Percentiles rank a stretch among this genome's conserved stretches.
Conservation (phyloP, 2,888 invertebrate species). For the Caenorhabditis wallacei region DNA sequence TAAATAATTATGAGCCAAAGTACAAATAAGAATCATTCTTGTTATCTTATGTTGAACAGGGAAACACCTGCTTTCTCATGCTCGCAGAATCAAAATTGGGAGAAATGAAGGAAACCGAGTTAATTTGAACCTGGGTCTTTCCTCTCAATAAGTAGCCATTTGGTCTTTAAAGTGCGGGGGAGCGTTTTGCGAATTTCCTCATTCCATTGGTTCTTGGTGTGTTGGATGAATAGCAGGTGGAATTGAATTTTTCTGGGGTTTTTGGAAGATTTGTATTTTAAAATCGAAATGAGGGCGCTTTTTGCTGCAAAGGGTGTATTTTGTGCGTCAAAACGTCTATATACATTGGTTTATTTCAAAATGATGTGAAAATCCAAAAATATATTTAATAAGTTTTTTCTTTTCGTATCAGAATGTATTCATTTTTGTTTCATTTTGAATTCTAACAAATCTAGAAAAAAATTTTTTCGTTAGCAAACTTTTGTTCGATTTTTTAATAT, state of each 20-base stretch:
- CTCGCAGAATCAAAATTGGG: not conserved
- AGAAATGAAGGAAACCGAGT: not conserved
- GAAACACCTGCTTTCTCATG: constrained; percentile 22
- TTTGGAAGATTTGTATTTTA: not conserved
- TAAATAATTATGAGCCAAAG: not conserved
- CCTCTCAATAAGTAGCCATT: not conserved
- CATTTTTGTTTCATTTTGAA: too few relatives aligned
- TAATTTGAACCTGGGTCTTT: not conserved
- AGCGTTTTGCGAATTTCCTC: not conserved
- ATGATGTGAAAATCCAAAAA: too few relatives aligned
- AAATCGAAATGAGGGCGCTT: not conserved
- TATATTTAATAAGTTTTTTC: too few relatives aligned
- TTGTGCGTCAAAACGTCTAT: too few relatives aligned
- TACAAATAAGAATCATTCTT: constrained; percentile 8
- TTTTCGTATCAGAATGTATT: too few relatives aligned
- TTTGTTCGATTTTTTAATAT: too few relatives aligned
- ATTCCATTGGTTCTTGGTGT: not conserved
- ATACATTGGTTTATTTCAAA: too few relatives aligned
- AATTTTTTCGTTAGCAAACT: too few relatives aligned
- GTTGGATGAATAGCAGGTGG: not conserved
- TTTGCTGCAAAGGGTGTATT: too few relatives aligned
- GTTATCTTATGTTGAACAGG: constrained; percentile 1
- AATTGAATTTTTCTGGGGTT: not conserved
- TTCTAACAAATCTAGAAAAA: too few relatives aligned
- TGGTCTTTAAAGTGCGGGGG: not conserved